Evolutionary conservation across 2,113 vertebrate species (phyloP).

Genomic region (Myrmecobius fasciatus): DNA sequence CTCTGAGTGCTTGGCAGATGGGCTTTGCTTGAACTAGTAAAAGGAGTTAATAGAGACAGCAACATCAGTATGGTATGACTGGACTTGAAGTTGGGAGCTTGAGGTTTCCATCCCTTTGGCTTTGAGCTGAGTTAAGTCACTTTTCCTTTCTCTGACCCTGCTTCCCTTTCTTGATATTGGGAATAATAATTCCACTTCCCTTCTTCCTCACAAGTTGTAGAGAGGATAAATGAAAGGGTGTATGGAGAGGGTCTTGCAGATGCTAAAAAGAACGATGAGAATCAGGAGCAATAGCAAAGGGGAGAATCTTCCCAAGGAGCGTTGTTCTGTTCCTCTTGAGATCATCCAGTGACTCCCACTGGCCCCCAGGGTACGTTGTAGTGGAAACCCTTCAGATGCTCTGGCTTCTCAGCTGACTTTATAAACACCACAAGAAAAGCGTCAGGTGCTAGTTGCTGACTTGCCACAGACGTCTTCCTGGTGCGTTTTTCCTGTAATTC

Average conservation of each 20-base stretch:
- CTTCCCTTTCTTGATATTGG: background rate
- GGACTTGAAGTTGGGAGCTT: too few relatives aligned
- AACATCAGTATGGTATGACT: background rate
- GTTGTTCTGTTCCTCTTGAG: too few relatives aligned
- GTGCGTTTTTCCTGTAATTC: too few relatives aligned
- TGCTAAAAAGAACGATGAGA: background rate
- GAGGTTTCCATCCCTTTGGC: background rate
- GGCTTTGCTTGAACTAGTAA: background rate
- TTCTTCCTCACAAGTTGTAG: background rate
- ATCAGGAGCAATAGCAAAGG: background rate
- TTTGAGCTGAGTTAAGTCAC: background rate
- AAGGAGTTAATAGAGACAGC: background rate
- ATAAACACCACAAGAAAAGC: too few relatives aligned
- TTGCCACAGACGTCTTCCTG: too few relatives aligned
- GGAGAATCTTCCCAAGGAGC: background rate
- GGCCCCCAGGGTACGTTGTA: too few relatives aligned
- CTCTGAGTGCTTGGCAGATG: background rate
- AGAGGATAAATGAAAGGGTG: background rate
- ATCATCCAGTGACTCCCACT: too few relatives aligned
- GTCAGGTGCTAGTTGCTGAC: too few relatives aligned
- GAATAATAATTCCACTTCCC: background rate
- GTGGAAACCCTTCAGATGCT: too few relatives aligned
- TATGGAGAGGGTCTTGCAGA: background rate
- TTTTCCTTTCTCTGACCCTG: background rate
- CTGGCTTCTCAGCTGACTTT: too few relatives aligned